Conservation (phyloP, 1,140 invertebrate genomes). For the Hyles vespertilio region DNA sequence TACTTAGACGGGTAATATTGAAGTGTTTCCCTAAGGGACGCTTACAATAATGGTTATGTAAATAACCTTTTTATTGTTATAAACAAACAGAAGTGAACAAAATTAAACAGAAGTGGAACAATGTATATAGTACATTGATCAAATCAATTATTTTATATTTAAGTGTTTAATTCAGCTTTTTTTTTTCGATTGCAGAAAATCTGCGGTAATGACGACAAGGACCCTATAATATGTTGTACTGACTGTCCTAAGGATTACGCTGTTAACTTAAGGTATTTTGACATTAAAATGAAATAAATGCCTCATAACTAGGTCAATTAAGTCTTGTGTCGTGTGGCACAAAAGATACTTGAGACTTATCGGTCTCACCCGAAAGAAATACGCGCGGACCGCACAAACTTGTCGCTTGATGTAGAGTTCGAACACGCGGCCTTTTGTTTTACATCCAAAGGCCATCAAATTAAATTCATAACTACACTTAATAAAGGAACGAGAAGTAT, state of each 20-base stretch:
- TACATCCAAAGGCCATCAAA: neutral
- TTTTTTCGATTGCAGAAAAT: neutral
- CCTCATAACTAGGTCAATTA: neutral
- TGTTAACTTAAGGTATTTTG: neutral
- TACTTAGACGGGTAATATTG: neutral
- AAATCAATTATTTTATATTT: too few relatives aligned
- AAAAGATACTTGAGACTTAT: neutral
- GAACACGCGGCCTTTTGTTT: neutral
- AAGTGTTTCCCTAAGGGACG: neutral
- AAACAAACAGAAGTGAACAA: too few relatives aligned
- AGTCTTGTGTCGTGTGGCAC: neutral
- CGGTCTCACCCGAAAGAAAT: neutral
- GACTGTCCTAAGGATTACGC: neutral
- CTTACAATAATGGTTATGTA: neutral
- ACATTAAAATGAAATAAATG: too few relatives aligned
- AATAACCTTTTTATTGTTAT: neutral
- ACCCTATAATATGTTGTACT: constrained; percentile 1
- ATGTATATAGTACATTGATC: too few relatives aligned
- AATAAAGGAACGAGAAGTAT: too few relatives aligned
- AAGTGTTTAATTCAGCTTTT: neutral
- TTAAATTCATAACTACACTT: too few relatives aligned
- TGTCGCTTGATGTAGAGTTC: neutral
- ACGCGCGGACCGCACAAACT: neutral
- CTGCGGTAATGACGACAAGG: neutral
- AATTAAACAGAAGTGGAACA: too few relatives aligned